These are phyloP conservation scores for Ormyrus thymus DNA, from an alignment of 2,888 invertebrate genomes.

Conservation along the genomic window DNA sequence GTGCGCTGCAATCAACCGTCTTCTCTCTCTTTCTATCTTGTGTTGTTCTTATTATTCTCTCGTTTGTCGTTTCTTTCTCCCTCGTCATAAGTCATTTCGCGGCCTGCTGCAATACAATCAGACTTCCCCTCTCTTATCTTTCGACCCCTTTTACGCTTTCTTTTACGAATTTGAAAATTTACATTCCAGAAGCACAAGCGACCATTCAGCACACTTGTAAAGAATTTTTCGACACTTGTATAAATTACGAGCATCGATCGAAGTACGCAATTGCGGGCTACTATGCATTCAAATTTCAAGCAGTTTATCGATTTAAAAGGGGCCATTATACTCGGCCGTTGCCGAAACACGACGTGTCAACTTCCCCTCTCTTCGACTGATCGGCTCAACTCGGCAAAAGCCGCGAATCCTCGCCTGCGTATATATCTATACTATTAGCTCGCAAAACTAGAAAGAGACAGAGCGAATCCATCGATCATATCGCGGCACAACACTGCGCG, in stretches of 20 bases:
- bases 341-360: constrained; percentile 44
- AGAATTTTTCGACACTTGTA: too few species aligned
- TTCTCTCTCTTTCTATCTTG: too few species aligned
- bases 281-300: too few species aligned
- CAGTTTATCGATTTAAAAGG: background rate
- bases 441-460: background rate
- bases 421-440: background rate
- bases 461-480: constrained; percentile 31
- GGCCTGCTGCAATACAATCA: background rate
- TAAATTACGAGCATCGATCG: too few species aligned
- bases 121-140: background rate
- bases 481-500: background rate
- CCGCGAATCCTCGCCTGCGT: constrained; percentile 10
- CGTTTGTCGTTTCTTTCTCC: too few species aligned
- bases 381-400: background rate
- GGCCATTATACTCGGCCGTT: background rate
- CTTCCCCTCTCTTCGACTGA: background rate
- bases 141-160: constrained; percentile 21
- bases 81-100: background rate
- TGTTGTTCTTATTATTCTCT: too few species aligned
- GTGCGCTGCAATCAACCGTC: too few species aligned
- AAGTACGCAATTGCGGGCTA: too few species aligned
- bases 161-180: too few species aligned
- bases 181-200: too few species aligned
- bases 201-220: too few species aligned